phyloP scores from a whole-genome alignment of 2,797 vertebrate species.

The Hirundo rustica region DNA sequence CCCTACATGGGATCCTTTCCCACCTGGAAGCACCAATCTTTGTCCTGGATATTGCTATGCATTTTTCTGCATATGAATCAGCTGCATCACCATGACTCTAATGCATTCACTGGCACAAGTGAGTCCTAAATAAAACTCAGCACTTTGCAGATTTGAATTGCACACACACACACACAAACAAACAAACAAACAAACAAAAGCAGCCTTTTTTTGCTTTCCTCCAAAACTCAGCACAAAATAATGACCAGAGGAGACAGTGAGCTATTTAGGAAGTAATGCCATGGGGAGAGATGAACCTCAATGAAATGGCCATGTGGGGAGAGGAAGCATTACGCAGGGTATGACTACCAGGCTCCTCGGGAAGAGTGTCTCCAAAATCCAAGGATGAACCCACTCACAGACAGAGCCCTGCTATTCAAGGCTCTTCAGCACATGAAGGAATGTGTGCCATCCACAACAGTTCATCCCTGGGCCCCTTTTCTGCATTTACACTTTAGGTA shows the following conservation, averaged over 20 bases:
- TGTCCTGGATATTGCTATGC: neutral
- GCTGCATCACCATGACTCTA: rapidly evolving
- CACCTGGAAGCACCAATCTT: neutral
- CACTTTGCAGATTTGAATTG: neutral
- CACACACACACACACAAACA: neutral
- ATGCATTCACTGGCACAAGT: neutral
- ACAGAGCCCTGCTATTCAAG: neutral
- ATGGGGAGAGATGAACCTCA: neutral
- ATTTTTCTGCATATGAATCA: neutral
- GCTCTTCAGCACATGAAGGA: neutral
- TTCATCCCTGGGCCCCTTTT: neutral
- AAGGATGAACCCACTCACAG: neutral
- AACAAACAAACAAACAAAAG: neutral
- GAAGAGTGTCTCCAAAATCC: neutral
- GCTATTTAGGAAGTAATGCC: neutral
- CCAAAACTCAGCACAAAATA: neutral
- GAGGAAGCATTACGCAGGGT: neutral
- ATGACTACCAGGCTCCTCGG: neutral
- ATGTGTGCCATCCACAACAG: rapidly evolving
- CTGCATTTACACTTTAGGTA: neutral
- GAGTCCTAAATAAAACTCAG: neutral
- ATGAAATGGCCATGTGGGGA: neutral
- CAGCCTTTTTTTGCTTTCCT: neutral
- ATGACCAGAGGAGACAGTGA: neutral
- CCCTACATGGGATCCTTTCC: neutral